These are phyloP conservation scores for Epirrhoe tristata DNA, from an alignment of 2,888 invertebrate species.

Conservation along the genomic window DNA sequence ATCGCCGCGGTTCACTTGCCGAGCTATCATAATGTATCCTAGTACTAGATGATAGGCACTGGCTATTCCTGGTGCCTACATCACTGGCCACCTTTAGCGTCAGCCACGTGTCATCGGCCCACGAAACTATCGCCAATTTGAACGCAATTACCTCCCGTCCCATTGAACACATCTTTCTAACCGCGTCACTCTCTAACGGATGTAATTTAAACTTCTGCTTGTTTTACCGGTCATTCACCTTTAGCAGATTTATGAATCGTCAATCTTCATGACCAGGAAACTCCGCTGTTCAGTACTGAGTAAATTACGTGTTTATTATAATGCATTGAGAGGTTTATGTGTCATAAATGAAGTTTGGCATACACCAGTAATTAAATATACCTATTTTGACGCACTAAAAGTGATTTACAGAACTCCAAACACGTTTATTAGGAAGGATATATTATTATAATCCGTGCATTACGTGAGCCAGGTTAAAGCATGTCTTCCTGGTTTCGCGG, in stretches of 20 bases:
- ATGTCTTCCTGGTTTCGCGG: constrained; percentile 65
- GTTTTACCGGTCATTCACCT: constrained; percentile 42
- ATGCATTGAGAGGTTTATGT: constrained; percentile 30
- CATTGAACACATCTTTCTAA: constrained; percentile 38
- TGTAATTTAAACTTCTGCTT: constrained; percentile 35
- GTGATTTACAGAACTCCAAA: constrained; percentile 50
- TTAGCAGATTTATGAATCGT: constrained; percentile 28
- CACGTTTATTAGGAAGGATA: constrained; percentile 51
- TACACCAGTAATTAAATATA: constrained; percentile 38
- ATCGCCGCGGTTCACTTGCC: constrained; percentile 69
- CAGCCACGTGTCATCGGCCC: constrained; percentile 73
- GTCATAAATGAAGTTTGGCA: constrained; percentile 35
- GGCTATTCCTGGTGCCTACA: constrained; percentile 71
- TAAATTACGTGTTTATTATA: constrained; percentile 26
- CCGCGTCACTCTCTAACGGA: constrained; percentile 27
- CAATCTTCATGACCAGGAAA: constrained; percentile 25
- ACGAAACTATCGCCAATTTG: constrained; percentile 53
- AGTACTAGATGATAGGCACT: constrained; percentile 44
- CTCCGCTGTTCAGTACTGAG: constrained; percentile 12
- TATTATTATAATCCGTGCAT: constrained; percentile 45
- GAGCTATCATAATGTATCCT: constrained; percentile 51
- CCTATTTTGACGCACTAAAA: constrained; percentile 34
- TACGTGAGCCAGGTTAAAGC: constrained; percentile 54
- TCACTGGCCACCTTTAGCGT: constrained; percentile 70
- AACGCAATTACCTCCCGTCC: constrained; percentile 47